These are phyloP conservation scores for Mirounga angustirostris DNA, from an alignment of 2,113 vertebrate species.

Conservation along the genomic window DNA sequence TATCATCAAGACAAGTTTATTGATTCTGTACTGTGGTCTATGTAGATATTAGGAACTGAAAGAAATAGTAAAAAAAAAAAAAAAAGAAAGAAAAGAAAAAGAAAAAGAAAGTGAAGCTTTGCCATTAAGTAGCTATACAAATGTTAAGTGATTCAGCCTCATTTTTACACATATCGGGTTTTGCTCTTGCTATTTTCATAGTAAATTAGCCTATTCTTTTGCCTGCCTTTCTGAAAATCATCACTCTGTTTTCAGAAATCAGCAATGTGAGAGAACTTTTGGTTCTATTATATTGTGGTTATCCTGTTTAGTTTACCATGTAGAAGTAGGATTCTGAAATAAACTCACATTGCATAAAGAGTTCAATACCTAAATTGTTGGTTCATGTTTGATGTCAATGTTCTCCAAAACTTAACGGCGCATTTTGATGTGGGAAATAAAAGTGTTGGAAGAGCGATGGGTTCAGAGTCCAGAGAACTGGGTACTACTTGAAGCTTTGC, in stretches of 20 bases:
- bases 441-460: neutral
- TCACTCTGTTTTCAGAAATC: neutral
- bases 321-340: neutral
- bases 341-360: neutral
- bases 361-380: neutral
- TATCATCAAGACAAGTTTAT: neutral
- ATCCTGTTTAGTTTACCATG: neutral
- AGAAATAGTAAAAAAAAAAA: neutral
- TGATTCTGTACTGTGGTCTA: neutral
- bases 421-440: neutral
- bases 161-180: neutral
- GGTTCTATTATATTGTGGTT: neutral
- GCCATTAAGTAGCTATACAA: neutral
- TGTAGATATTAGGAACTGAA: neutral
- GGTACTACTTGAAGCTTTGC: neutral
- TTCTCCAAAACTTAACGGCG: neutral
- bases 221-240: neutral
- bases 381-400: neutral
- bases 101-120: neutral
- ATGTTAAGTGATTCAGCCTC: neutral
- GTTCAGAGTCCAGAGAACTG: neutral
- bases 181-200: neutral
- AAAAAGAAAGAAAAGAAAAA: neutral
- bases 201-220: neutral
- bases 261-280: neutral